Base-by-base conservation (phyloP, 2,797 vertebrate species). In the Clarias fuscus region DNA sequence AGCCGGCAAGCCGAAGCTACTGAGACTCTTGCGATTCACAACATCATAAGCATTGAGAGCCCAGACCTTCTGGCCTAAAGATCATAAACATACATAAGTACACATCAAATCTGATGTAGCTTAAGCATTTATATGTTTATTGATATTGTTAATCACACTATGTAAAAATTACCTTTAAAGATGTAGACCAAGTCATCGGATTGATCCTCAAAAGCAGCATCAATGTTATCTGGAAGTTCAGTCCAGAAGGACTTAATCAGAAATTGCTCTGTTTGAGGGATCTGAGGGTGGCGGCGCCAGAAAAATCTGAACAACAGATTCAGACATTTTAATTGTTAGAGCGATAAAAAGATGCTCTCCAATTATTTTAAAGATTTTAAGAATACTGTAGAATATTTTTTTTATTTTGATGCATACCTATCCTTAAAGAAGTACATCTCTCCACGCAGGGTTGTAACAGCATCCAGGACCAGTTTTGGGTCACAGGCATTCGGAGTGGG, bases 401-500 rank as follows among this genome's bases (percentile, higher is more conserved):
- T 78, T 58, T 43, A 24, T 11, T 64, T 0, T 48, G 33, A 11
- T 24, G 7, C 89, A 93, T 95, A 96, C 96, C 94, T 94, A 90
- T 91, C 92, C 91, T 96, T 97, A 87, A 97, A 95, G 92, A 96
- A 96, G 89, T 96, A 88, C 1, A 94, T 58, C 92, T 96, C 96
- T 92, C 85, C 89, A 30, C 93, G 92, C 43, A 96, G 87, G 5
- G 91, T 93, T 58, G 95, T 95, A 87, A 94, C 64, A n/a, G 95
- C 95, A 90, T 96, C 91, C 0, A 97, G 93, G 77, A 90, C 89
- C 68, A 93, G 81, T 17, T 91, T 89, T 1, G 92, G 90, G 65
- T 93, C 92, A 86, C 96, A 97, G 81, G 75, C 84, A 18, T 91
- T 85, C 73, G 95, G 92, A 15, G 88, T 87, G 64, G 90, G 79